These are phyloP conservation scores for Triops cancriformis DNA, from an alignment of 1,140 invertebrate genomes.

Conservation along the genomic window DNA sequence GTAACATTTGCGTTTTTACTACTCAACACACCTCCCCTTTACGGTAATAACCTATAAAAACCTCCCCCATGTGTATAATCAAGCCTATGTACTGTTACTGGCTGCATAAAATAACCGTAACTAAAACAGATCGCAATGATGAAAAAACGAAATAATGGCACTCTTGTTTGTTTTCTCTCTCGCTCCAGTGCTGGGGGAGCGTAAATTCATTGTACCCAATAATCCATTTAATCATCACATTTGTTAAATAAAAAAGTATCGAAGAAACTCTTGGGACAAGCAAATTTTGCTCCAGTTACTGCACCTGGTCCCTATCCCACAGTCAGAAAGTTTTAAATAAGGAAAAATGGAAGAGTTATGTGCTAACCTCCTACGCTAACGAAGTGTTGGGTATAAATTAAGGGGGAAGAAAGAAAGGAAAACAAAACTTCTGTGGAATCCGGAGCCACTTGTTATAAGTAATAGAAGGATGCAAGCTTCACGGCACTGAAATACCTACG, in stretches of 20 bases:
- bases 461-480: no score
- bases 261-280: neutral
- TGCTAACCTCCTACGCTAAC: neutral
- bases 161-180: neutral
- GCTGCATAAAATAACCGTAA: neutral
- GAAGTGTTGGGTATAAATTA: no score
- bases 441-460: no score
- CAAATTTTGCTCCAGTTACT: neutral
- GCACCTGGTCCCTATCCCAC: neutral
- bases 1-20: neutral
- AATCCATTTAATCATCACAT: neutral
- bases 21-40: neutral
- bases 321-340: neutral
- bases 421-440: neutral
- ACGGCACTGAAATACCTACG: no score
- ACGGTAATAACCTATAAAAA: neutral
- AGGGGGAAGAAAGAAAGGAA: no score
- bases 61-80: neutral
- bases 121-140: neutral
- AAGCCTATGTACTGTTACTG: neutral
- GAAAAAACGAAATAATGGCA: neutral
- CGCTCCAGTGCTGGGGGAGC: neutral
- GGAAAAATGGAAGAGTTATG: neutral
- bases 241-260: neutral
- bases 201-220: neutral